Evolutionary conservation across 1,140 invertebrate genomes (phyloP).

Genomic region (Danaus plexippus): DNA sequence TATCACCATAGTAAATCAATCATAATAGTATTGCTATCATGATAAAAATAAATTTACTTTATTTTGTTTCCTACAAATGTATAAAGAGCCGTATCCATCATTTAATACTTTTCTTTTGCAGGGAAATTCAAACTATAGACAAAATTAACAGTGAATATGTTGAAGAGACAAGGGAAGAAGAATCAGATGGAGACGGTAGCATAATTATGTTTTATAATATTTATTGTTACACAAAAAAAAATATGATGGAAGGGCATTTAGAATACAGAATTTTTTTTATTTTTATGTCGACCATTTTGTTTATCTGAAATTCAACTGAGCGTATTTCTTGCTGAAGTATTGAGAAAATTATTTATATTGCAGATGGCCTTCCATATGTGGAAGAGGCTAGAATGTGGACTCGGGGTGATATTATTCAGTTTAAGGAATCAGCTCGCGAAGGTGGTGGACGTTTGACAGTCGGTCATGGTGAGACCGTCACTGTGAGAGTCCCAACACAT

Average conservation of each 20-base stretch:
- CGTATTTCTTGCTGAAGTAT: too few species aligned
- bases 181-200: constrained; percentile 48
- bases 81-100: background rate
- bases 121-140: constrained; percentile 46
- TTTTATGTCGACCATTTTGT: too few species aligned
- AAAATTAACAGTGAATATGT: constrained; percentile 38
- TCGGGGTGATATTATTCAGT: constrained; percentile 88
- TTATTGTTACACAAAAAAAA: background rate
- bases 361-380: too few species aligned
- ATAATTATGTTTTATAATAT: background rate
- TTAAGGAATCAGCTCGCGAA: constrained; percentile 91
- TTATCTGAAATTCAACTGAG: too few species aligned
- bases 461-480: constrained; percentile 97
- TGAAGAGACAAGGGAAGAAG: constrained; percentile 43
- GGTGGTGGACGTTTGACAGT: constrained; percentile 96
- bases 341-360: too few species aligned
- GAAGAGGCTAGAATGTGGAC: constrained; percentile 94
- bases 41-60: too few species aligned
- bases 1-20: too few species aligned
- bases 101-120: constrained; percentile 24
- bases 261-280: too few species aligned
- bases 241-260: too few species aligned
- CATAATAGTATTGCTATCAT: too few species aligned
- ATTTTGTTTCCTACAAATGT: too few species aligned
- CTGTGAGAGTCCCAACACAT: constrained; percentile 97